A percentile compares a stretch with the other conserved stretches of the same genome.
phyloP scores from a whole-genome alignment of 2,113 vertebrate species.

The Cyanistes caeruleus region DNA sequence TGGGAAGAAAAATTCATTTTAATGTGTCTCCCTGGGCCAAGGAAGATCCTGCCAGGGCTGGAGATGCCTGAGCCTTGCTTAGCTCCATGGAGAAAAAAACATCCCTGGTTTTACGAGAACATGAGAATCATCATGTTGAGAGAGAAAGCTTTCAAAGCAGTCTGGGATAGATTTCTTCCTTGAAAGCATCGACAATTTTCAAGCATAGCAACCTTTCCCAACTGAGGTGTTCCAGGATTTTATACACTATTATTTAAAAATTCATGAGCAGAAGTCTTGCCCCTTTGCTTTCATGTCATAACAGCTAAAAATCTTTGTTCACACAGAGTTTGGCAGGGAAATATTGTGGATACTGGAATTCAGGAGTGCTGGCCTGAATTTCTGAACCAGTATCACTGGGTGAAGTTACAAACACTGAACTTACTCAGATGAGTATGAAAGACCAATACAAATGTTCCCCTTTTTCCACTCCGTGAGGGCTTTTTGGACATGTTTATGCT shows the following conservation, averaged over 20 bases:
- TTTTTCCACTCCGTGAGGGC: not conserved
- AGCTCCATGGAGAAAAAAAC: not conserved
- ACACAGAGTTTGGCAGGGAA: not conserved
- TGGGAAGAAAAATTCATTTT: not conserved
- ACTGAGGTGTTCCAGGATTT: not conserved
- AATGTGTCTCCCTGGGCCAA: not conserved
- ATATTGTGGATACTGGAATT: not conserved
- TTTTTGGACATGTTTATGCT: not conserved
- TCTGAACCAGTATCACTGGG: not conserved
- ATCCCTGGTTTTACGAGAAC: not conserved
- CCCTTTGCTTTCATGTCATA: not conserved
- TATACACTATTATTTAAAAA: not conserved
- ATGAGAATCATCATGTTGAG: not conserved
- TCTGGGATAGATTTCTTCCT: not conserved
- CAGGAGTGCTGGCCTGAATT: not conserved
- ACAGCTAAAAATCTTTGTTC: not conserved
- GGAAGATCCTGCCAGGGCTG: not conserved
- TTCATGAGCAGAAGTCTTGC: not conserved
- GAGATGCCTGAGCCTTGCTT: not conserved
- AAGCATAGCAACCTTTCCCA: not conserved
- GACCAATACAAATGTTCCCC: not conserved
- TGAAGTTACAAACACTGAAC: not conserved
- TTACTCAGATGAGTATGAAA: not conserved
- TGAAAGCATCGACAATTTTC: not conserved
- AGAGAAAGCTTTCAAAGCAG: not conserved